Conservation (phyloP, 2,888 invertebrate genomes). For the Prenolepis imparis region DNA sequence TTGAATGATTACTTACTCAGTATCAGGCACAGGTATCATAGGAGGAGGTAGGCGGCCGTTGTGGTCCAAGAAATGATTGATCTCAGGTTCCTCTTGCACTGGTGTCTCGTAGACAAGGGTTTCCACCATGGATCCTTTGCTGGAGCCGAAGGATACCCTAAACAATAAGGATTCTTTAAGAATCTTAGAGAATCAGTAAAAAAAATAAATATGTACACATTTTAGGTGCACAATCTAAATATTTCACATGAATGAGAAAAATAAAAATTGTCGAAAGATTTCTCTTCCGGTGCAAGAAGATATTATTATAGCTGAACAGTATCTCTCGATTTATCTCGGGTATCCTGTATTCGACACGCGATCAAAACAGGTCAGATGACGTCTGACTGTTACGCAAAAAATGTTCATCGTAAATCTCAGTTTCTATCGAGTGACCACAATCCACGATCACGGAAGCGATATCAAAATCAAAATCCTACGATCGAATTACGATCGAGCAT, state of each 20-base stretch:
- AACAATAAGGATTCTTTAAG: neutral
- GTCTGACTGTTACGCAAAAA: slow-evolving; percentile 69
- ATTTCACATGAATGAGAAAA: neutral
- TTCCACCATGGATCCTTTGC: slow-evolving; percentile 98
- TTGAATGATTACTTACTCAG: slow-evolving; percentile 82
- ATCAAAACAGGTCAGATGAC: slow-evolving; percentile 19
- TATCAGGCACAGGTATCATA: slow-evolving; percentile 84
- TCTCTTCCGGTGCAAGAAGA: neutral
- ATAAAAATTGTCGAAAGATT: neutral
- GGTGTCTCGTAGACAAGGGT: slow-evolving; percentile 95
- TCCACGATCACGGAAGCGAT: slow-evolving; percentile 77
- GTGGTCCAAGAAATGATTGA: slow-evolving; percentile 87
- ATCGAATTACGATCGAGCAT: slow-evolving; percentile 69
- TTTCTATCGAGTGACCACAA: slow-evolving; percentile 81
- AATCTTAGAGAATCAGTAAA: neutral
- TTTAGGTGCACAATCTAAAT: neutral
- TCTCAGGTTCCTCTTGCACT: slow-evolving; percentile 93
- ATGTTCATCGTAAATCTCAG: slow-evolving; percentile 78
- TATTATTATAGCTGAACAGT: neutral
- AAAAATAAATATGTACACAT: neutral
- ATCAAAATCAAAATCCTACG: slow-evolving; percentile 80
- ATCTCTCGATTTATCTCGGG: slow-evolving; percentile 17
- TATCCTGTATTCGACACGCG: neutral
- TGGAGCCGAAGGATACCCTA: slow-evolving; percentile 97
- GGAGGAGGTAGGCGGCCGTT: slow-evolving; percentile 83